Evolutionary conservation across 2,797 vertebrate genomes (phyloP).

Genomic region (Poeciliopsis presidionis): DNA sequence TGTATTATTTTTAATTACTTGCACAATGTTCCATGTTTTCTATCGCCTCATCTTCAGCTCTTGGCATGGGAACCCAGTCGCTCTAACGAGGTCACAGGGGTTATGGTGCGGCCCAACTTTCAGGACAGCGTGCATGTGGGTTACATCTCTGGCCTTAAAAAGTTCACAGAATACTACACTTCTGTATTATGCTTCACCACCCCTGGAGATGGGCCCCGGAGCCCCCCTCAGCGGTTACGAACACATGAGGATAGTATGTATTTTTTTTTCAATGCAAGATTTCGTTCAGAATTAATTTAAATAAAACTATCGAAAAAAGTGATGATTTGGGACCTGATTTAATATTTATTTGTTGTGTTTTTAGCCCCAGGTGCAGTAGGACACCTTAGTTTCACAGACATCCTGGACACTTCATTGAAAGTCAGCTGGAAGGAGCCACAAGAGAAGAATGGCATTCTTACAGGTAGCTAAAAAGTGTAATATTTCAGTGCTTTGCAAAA

Average conservation of each 20-base stretch:
- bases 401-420: conserved; percentile 96
- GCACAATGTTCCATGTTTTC: neutral
- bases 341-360: conserved; percentile 8
- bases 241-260: conserved; percentile 97
- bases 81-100: conserved; percentile 86
- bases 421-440: conserved; percentile 98
- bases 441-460: conserved; percentile 95
- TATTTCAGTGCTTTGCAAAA: neutral
- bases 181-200: conserved; percentile 97
- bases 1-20: neutral
- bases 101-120: conserved; percentile 94
- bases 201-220: conserved; percentile 94
- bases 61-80: conserved; percentile 91
- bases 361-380: conserved; percentile 94
- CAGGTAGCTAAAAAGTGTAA: conserved; percentile 77
- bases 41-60: conserved; percentile 77
- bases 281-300: neutral
- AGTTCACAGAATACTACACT: conserved; percentile 90
- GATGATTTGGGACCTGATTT: conserved; percentile 11
- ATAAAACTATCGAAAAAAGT: conserved; percentile 15
- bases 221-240: conserved; percentile 86
- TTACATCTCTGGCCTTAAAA: conserved; percentile 89
- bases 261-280: conserved; percentile 18
- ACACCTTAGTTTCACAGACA: conserved; percentile 95
- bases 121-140: conserved; percentile 94